Percentiles rank a stretch among this genome's conserved stretches.
Conservation (phyloP, 2,113 vertebrate species). For the Brachypodius melanocephalos region DNA sequence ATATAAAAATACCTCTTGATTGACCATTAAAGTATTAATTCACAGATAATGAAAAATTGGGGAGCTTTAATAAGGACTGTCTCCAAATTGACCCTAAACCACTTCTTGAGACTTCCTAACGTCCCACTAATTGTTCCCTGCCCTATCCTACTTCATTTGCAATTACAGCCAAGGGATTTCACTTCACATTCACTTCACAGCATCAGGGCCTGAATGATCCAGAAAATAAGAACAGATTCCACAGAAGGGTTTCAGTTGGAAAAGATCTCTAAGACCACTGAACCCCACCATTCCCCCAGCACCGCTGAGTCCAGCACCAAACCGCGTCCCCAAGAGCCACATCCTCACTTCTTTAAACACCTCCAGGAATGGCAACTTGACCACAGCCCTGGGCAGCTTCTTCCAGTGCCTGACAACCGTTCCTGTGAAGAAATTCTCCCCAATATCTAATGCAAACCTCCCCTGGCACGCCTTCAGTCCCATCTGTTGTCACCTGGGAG, state of each 20-base stretch:
- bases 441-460: neutral
- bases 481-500: neutral
- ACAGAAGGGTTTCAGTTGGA: neutral
- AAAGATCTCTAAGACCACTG: neutral
- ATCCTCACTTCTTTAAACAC: neutral
- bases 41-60: neutral
- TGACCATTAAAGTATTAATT: conserved; percentile 3
- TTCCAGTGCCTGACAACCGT: neutral
- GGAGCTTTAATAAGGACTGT: neutral
- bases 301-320: too few species aligned
- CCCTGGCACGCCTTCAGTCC: neutral
- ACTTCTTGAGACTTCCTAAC: neutral
- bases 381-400: neutral
- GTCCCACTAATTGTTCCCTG: neutral
- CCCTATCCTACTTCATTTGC: neutral
- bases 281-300: neutral
- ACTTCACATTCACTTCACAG: neutral
- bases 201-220: neutral
- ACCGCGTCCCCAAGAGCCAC: neutral
- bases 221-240: neutral
- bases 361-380: neutral
- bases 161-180: neutral
- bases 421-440: neutral
- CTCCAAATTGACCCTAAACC: neutral
- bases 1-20: conserved; percentile 50